These are phyloP conservation scores for Nylanderia fulva DNA, from an alignment of 1,140 invertebrate genomes.

Conservation along the genomic window DNA sequence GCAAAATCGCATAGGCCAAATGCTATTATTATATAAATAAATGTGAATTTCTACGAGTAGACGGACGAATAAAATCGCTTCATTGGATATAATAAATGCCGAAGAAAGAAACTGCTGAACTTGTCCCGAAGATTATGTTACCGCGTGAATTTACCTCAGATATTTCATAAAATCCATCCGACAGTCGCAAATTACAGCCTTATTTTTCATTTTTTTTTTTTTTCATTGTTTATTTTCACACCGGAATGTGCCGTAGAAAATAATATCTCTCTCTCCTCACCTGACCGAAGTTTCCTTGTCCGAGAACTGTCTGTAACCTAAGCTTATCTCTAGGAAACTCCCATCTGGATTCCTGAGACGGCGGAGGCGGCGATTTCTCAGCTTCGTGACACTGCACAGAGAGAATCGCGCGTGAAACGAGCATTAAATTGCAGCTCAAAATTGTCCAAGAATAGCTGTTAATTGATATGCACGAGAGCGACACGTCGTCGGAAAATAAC, in stretches of 20 bases:
- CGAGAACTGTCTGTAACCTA: constrained; percentile 92
- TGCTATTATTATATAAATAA: constrained; percentile 20
- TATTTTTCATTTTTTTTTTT: constrained; percentile 2
- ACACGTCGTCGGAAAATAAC: constrained; percentile 5
- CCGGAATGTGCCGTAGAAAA: constrained; percentile 11
- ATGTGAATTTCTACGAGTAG: background rate
- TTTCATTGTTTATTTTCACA: background rate
- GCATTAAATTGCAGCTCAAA: constrained; percentile 51
- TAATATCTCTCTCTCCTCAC: constrained; percentile 84
- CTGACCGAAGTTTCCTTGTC: constrained; percentile 94
- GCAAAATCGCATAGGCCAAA: background rate
- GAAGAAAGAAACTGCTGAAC: background rate
- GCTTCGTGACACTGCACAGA: constrained; percentile 82
- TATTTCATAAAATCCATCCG: background rate
- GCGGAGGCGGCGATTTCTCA: constrained; percentile 85
- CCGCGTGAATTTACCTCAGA: background rate
- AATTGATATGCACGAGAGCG: constrained; percentile 43
- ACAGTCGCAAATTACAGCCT: constrained; percentile 27
- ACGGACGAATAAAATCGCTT: background rate
- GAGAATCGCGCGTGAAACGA: constrained; percentile 6
- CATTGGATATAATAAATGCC: background rate
- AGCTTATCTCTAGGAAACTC: constrained; percentile 93
- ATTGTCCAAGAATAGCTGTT: constrained; percentile 55
- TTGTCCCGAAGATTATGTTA: constrained; percentile 8
- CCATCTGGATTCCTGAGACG: constrained; percentile 88